Base-by-base conservation (phyloP, 2,113 vertebrate genomes). In the Grammomys dolichurus region DNA sequence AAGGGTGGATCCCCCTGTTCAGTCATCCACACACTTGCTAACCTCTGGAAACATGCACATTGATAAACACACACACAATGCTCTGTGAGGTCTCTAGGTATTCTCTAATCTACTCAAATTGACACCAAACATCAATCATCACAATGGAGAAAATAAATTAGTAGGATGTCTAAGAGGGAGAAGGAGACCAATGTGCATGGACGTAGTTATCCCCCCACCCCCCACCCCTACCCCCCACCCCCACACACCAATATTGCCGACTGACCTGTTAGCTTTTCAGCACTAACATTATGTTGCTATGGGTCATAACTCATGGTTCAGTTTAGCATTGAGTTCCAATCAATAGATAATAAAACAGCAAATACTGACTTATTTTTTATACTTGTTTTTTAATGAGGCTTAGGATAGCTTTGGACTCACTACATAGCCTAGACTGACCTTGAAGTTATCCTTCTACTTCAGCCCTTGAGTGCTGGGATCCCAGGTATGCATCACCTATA, bases 121-220 rank as follows among this genome's bases (percentile, higher is more conserved):
- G 46, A 70, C 20, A 58, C 48, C 28, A 85, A 58, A 58, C 46
- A 93, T 40, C 51, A 87, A n/a, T 78, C 54, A 58, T 70, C 51
- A 70, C 28, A 48, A 72, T 76, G 63, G 36, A 87, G 36, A 87
- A 77, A 92, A 90, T 26, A 89, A 81, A 48, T 78, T 94, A n/a
- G n/a, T 22, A 80, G 33, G 78, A n/a, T 81, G 33, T 56, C 19
- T 56, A 69, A 87, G 63, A 51, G 58, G 60, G 54, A 31, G 48
- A 24, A 48, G 40, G 82, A 86, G 16, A 67, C 19, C 11, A 22
- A 36, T 33, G 7, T 69, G 33, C 17, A 22, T 48, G 14, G 33
- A 43, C 33, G 40, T 67, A 67, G 12, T 3, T 7, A 43, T 20
- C 60, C 54, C 51, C 46, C 51, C 75, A 28, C 11, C 13, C 7